Evolutionary conservation across 1,140 invertebrate genomes (phyloP), one percentile per base, ranked within the genome.

Genomic region (Polypedilum vanderplanki): DNA sequence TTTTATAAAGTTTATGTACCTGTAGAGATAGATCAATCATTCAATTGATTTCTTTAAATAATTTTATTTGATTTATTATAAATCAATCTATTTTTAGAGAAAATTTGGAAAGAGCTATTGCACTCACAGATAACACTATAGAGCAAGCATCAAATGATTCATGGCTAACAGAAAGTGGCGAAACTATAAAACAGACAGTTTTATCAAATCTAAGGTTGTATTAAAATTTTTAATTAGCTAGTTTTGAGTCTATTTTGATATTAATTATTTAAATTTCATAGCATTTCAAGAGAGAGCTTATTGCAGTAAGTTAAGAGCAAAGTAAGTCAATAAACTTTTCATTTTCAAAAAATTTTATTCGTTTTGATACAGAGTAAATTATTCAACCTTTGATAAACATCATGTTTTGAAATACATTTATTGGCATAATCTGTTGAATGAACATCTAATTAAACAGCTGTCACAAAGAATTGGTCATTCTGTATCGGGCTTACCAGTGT

Each of bases 381-480:
- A 20, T 70, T 20, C 65, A 10, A 0, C 17, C 15, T 12, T 46
- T 8, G 64, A 70, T 5, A 18, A 20, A 1, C 17, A 20, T 70
- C 65, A 70, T 5, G 20, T 70, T 3, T 1, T 18, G 9, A 18
- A 70, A 20, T 70, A 70, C 5, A 70, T 70, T 70, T 70, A 20
- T 70, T 70, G 65, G 65, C 18, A 70, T 4, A 70, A 70, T 22
- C 7, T 70, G 8, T 18, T 70, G 20, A 70, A 70, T 70, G 65
- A 20, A 18, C 65, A 70, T 70, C 18, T 70, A 22, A 70, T 70
- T 20, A 18, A 22, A 10, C 65, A 17, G 7, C 10, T 70, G 10
- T 70, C 65, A 18, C 65, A 70, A 22, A 20, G 65, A 70, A 70
- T 70, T 70, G 65, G 65, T 7, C 10, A 18, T 18, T 70, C 65